Evolutionary conservation across 30 jellyfish, hydroid and myxozoan species (phyloP).

Genomic region (Chrysaora quinquecirrha): DNA sequence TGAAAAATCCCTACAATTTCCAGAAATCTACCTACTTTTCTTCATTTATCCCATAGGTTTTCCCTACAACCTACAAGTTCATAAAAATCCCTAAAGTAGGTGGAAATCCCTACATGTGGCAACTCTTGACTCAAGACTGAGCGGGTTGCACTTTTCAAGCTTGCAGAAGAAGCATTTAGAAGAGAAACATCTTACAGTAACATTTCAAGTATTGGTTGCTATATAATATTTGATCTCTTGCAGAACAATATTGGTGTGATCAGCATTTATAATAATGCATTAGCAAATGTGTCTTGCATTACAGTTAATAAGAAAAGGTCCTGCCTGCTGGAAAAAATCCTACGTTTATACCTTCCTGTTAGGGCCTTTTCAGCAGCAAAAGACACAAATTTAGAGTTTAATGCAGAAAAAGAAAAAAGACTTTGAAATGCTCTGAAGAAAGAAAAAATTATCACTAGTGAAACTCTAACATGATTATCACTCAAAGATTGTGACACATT

Average conservation of each 20-base stretch:
- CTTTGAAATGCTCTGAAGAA: not conserved
- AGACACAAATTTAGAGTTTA: not conserved
- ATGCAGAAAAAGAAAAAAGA: not conserved
- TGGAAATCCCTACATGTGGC: too few species aligned
- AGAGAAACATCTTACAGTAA: not conserved
- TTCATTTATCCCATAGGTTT: too few species aligned
- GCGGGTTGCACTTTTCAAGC: too few species aligned
- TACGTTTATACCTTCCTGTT: not conserved
- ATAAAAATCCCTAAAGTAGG: too few species aligned
- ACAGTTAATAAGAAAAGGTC: not conserved
- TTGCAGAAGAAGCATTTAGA: not conserved
- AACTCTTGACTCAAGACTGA: too few species aligned
- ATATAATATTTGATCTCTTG: not conserved
- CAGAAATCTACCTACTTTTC: too few species aligned
- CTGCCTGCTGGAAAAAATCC: not conserved
- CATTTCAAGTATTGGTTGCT: not conserved
- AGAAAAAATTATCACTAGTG: not conserved
- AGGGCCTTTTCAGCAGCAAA: not conserved
- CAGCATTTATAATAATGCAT: too few species aligned
- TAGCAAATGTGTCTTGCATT: too few species aligned
- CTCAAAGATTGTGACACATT: conserved; percentile 24
- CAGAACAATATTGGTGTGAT: not conserved
- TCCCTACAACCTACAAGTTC: too few species aligned
- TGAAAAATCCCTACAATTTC: too few species aligned
- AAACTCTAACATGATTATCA: too few species aligned